phyloP scores from a whole-genome alignment of 2,888 invertebrate species.

The Xiphydria camelus region DNA sequence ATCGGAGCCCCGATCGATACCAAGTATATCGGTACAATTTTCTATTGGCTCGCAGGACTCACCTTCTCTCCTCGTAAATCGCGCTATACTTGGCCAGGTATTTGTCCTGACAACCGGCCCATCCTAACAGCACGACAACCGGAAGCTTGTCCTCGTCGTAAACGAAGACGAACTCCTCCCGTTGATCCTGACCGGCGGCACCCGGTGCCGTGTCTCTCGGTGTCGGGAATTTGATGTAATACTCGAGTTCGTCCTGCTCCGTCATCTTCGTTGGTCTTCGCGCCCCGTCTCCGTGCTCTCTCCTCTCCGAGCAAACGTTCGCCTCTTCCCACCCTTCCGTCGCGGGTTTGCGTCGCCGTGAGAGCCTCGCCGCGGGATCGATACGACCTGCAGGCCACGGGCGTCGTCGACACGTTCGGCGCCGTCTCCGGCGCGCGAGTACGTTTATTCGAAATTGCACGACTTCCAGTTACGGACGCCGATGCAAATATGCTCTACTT shows the following conservation, averaged over 20 bases:
- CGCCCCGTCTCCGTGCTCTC: no score
- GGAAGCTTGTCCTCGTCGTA: conserved; percentile 68
- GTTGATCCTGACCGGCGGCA: conserved; percentile 38
- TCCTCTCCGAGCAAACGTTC: no score
- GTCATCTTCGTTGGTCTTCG: conserved; percentile 29
- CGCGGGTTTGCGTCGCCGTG: neutral
- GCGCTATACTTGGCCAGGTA: conserved; percentile 78
- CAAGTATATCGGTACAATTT: no score
- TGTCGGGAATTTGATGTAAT: conserved; percentile 66
- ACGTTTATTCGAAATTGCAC: no score
- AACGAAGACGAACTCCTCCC: conserved; percentile 62
- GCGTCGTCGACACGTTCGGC: no score
- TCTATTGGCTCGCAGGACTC: no score
- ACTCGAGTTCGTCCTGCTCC: conserved; percentile 62
- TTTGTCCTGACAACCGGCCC: conserved; percentile 80
- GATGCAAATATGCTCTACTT: no score
- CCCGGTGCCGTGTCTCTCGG: conserved; percentile 34
- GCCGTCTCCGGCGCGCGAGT: no score
- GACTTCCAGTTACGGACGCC: no score
- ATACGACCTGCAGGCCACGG: no score
- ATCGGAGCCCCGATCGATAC: no score
- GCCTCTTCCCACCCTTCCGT: no score
- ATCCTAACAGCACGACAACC: conserved; percentile 73
- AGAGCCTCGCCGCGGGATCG: neutral
- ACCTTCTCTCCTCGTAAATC: conserved; percentile 78